phyloP scores from a whole-genome alignment of 2,888 invertebrate species.

The Tholera decimalis region DNA sequence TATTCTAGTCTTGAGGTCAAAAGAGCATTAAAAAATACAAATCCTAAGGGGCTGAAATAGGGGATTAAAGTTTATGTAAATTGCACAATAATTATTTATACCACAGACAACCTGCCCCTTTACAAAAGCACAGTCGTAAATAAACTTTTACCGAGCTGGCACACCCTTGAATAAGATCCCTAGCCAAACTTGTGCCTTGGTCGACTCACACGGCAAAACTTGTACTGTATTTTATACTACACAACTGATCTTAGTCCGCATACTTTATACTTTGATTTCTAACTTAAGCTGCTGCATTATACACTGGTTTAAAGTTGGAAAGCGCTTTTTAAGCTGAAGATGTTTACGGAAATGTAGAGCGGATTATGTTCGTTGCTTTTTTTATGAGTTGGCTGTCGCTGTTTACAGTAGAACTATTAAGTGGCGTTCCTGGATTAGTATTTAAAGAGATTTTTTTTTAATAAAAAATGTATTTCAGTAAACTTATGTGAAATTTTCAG shows the following conservation, averaged over 20 bases:
- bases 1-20: no score
- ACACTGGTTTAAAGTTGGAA: constrained; percentile 34
- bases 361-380: constrained; percentile 3
- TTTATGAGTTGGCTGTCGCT: background rate
- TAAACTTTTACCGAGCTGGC: constrained; percentile 9
- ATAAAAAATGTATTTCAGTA: no score
- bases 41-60: no score
- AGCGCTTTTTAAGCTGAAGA: constrained; percentile 35
- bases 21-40: no score
- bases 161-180: constrained; percentile 14
- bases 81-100: no score
- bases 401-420: background rate
- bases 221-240: constrained; percentile 61
- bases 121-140: no score
- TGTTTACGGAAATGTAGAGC: constrained; percentile 27
- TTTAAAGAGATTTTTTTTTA: no score
- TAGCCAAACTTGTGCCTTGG: constrained; percentile 45
- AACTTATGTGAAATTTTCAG: no score
- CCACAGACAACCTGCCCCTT: no score
- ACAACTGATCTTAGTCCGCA: constrained; percentile 36
- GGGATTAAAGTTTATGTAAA: no score
- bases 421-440: no score
- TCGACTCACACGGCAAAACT: constrained; percentile 58
- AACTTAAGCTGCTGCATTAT: constrained; percentile 42
- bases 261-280: constrained; percentile 59